Evolutionary conservation across 1,140 invertebrate species (phyloP).

Genomic region (Drosophila lini): DNA sequence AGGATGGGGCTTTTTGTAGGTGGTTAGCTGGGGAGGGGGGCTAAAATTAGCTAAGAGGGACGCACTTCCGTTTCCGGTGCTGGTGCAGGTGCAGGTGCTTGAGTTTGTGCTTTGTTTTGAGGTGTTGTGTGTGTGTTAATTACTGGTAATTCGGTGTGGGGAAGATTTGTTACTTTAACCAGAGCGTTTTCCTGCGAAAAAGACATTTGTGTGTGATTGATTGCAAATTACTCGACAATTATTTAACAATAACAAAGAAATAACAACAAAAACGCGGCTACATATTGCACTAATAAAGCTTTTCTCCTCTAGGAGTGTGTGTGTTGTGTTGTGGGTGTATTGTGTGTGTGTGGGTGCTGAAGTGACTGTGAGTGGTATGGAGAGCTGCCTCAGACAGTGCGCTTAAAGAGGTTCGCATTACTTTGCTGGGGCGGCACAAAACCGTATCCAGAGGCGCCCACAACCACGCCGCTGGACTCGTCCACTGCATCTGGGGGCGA

Average conservation of each 20-base stretch:
- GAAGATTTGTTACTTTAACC: slow-evolving; percentile 65
- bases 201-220: slow-evolving; percentile 53
- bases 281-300: slow-evolving; percentile 82
- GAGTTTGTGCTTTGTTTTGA: slow-evolving; percentile 32
- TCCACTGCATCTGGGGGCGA: slow-evolving; percentile 80
- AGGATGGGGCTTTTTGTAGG: slow-evolving; percentile 23
- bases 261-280: slow-evolving; percentile 51
- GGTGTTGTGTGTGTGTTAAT: slow-evolving; percentile 42
- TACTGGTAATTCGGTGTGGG: slow-evolving; percentile 35
- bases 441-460: slow-evolving; percentile 83
- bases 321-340: slow-evolving; percentile 28
- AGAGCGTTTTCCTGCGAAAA: slow-evolving; percentile 74
- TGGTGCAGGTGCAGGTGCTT: slow-evolving; percentile 21
- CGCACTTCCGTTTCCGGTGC: slow-evolving; percentile 78
- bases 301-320: slow-evolving; percentile 48
- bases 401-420: slow-evolving; percentile 72
- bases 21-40: slow-evolving; percentile 17
- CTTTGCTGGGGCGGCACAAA: slow-evolving; percentile 84
- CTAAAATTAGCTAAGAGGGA: slow-evolving; percentile 59
- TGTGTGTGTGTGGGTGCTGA: slow-evolving; percentile 15
- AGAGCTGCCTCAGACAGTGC: slow-evolving; percentile 55
- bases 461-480: slow-evolving; percentile 82
- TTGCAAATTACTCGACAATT: slow-evolving; percentile 67
- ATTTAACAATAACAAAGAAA: slow-evolving; percentile 48
- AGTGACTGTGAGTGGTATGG: slow-evolving; percentile 24